A percentile compares a stretch with the other conserved stretches of the same genome.
Evolutionary conservation across 2,113 vertebrate species (phyloP).

Genomic region (Heteronetta atricapilla): DNA sequence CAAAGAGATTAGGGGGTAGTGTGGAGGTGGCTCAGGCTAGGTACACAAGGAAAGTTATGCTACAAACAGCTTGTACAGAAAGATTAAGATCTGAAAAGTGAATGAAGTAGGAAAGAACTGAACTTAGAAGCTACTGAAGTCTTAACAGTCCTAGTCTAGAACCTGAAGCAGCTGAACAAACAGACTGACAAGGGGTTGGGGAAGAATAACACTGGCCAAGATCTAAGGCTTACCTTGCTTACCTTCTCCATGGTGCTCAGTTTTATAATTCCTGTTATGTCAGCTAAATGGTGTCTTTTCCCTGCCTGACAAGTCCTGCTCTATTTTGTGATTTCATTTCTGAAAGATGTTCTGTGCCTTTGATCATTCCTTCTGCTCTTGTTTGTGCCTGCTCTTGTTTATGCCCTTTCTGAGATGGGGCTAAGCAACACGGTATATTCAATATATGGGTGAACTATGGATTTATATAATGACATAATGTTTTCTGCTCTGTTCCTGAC

Average conservation of each 20-base stretch:
- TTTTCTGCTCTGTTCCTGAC: not conserved
- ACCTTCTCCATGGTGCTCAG: not conserved
- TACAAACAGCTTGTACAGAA: not conserved
- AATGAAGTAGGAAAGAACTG: not conserved
- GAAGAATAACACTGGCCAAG: not conserved
- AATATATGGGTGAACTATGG: not conserved
- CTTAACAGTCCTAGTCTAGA: not conserved
- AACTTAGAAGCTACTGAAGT: not conserved
- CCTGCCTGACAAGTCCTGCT: not conserved
- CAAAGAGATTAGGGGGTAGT: not conserved
- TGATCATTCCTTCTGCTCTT: not conserved
- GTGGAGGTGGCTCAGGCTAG: not conserved
- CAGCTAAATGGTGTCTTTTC: not conserved
- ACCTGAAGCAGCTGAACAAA: not conserved
- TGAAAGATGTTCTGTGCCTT: not conserved
- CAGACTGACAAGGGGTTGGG: not conserved
- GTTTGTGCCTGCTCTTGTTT: not conserved
- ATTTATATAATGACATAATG: not conserved
- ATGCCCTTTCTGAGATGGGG: not conserved
- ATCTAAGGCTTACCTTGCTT: not conserved
- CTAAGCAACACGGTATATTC: rapidly evolving
- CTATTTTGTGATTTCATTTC: not conserved
- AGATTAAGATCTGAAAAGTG: not conserved
- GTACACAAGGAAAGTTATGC: not conserved
- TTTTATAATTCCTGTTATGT: not conserved